phyloP scores from a whole-genome alignment of 1,140 invertebrate genomes.

The Chymomyza costata region DNA sequence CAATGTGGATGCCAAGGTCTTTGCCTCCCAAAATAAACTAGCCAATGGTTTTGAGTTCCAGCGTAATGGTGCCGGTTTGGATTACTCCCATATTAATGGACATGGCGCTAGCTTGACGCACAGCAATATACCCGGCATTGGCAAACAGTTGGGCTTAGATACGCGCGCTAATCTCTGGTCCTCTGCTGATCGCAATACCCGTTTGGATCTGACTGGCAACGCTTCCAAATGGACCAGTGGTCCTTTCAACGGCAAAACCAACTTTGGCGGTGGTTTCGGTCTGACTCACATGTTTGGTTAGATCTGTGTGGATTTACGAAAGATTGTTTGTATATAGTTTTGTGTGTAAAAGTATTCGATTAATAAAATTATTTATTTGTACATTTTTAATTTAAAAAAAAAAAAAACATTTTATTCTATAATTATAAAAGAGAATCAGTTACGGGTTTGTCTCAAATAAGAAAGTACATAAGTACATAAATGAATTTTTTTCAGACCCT shows the following conservation, averaged over 20 bases:
- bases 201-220: neutral
- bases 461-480: too few relatives aligned
- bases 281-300: too few relatives aligned
- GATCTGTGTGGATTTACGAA: too few relatives aligned
- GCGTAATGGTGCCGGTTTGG: neutral
- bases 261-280: too few relatives aligned
- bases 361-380: neutral
- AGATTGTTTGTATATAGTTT: too few relatives aligned
- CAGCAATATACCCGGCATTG: neutral
- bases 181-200: neutral
- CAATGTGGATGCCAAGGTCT: neutral
- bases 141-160: neutral
- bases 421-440: too few relatives aligned
- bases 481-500: too few relatives aligned
- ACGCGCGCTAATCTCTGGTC: neutral
- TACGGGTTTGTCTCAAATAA: too few relatives aligned
- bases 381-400: neutral
- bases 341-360: constrained; percentile 2
- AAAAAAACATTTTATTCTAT: too few relatives aligned
- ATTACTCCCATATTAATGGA: constrained; percentile 1
- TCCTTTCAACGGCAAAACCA: neutral
- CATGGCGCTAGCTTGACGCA: constrained; percentile 1
- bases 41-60: neutral
- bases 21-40: constrained; percentile 1
- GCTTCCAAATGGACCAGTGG: neutral